Conservation (phyloP, 2,888 invertebrate genomes). For the Diadegma fenestrale region DNA sequence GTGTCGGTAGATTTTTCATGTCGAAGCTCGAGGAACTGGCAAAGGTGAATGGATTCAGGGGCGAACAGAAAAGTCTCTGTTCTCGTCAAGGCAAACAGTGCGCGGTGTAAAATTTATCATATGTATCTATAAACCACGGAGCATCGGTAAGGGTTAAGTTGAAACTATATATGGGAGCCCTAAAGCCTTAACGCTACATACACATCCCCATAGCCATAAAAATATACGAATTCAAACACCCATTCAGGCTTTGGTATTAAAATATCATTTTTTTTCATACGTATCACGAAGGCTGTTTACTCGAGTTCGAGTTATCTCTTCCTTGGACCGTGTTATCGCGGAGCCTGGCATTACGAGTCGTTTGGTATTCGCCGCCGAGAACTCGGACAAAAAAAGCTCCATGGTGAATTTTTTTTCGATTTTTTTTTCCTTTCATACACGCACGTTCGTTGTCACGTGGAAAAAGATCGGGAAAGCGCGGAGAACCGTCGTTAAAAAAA, state of each 20-base stretch:
- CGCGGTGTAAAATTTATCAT: slow-evolving; percentile 29
- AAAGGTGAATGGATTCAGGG: slow-evolving; percentile 40
- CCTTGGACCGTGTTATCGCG: slow-evolving; percentile 57
- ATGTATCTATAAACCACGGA: slow-evolving; percentile 37
- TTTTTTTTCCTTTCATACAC: background rate
- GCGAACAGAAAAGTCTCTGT: slow-evolving; percentile 66
- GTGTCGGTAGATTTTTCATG: slow-evolving; percentile 40
- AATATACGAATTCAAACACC: slow-evolving; percentile 8
- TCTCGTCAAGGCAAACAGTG: slow-evolving; percentile 32
- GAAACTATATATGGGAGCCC: slow-evolving; percentile 11
- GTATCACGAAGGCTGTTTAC: slow-evolving; percentile 50
- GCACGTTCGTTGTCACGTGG: background rate
- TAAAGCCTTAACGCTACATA: slow-evolving; percentile 3
- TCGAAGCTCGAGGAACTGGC: slow-evolving; percentile 4
- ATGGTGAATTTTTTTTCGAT: background rate
- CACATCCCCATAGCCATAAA: slow-evolving; percentile 23
- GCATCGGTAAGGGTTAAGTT: slow-evolving; percentile 55
- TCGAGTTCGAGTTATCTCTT: slow-evolving; percentile 56
- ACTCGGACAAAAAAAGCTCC: slow-evolving; percentile 18
- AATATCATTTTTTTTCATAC: slow-evolving; percentile 45
- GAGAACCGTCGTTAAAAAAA: background rate
- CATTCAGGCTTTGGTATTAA: slow-evolving; percentile 42
- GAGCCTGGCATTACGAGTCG: slow-evolving; percentile 23
- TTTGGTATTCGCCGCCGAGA: slow-evolving; percentile 31
- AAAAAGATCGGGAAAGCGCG: background rate